Conservation (phyloP, 2,888 invertebrate genomes). For the Isoperla grammatica region DNA sequence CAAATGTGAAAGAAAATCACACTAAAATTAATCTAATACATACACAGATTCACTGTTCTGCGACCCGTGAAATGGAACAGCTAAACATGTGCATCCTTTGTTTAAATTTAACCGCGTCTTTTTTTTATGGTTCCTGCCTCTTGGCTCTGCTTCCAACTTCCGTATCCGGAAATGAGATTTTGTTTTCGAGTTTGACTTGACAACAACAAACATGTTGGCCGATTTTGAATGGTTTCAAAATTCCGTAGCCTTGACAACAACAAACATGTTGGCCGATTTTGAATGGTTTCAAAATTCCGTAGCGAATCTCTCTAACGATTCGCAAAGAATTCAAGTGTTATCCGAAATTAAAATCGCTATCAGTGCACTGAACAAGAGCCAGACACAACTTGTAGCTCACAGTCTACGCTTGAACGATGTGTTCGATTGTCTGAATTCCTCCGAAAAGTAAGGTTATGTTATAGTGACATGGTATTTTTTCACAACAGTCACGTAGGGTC, state of each 20-base stretch:
- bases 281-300: constrained; percentile 25
- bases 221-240: constrained; percentile 26
- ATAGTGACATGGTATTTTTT: constrained; percentile 20
- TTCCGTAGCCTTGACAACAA: too few species aligned
- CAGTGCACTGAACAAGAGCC: constrained; percentile 7
- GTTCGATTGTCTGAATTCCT: constrained; percentile 57
- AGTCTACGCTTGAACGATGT: constrained; percentile 39
- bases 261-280: constrained; percentile 18
- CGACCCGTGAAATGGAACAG: too few species aligned
- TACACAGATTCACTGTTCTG: too few species aligned
- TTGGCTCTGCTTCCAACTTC: too few species aligned
- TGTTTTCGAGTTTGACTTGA: too few species aligned
- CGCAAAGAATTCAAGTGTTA: constrained; percentile 15
- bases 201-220: too few species aligned
- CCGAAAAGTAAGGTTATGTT: constrained; percentile 43
- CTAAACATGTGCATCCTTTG: too few species aligned
- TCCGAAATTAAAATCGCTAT: constrained; percentile 24
- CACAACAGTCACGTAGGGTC: not conserved
- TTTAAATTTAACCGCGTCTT: too few species aligned
- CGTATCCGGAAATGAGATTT: too few species aligned
- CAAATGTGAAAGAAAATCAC: too few species aligned
- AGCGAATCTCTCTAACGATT: constrained; percentile 16
- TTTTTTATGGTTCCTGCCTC: too few species aligned
- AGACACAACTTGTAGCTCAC: constrained; percentile 10
- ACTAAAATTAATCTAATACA: too few species aligned